Evolutionary conservation across 2,888 invertebrate species (phyloP).

Genomic region (Drepana falcataria): DNA sequence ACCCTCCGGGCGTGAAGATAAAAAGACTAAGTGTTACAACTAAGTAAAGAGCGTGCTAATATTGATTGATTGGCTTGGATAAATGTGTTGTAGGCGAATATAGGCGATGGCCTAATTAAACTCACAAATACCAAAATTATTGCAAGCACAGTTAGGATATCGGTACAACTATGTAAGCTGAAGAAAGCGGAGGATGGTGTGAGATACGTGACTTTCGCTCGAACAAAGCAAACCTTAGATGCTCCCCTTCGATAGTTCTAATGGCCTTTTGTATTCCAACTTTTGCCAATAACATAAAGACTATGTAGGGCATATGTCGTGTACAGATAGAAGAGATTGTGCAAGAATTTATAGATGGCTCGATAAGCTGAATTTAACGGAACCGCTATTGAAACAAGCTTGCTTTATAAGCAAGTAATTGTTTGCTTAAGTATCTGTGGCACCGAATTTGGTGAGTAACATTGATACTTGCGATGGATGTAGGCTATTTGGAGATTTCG

Average conservation of each 20-base stretch:
- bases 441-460: background rate
- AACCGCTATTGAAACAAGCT: background rate
- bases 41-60: too few relatives aligned
- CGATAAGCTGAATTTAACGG: conserved; percentile 12
- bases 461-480: background rate
- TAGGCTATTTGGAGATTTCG: background rate
- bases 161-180: conserved; percentile 5
- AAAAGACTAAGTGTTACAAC: too few relatives aligned
- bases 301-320: conserved; percentile 7
- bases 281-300: conserved; percentile 14
- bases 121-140: too few relatives aligned
- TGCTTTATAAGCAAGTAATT: background rate
- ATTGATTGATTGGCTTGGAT: too few relatives aligned
- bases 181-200: conserved; percentile 20
- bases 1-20: too few relatives aligned
- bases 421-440: background rate
- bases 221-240: conserved; percentile 31
- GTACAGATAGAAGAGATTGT: conserved; percentile 11
- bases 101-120: too few relatives aligned
- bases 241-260: conserved; percentile 26
- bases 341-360: conserved; percentile 18
- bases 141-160: too few relatives aligned
- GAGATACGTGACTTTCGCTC: conserved; percentile 37
- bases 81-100: too few relatives aligned
- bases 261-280: conserved; percentile 32